Conservation (phyloP, 1,140 invertebrate genomes). For the Ruditapes philippinarum region DNA sequence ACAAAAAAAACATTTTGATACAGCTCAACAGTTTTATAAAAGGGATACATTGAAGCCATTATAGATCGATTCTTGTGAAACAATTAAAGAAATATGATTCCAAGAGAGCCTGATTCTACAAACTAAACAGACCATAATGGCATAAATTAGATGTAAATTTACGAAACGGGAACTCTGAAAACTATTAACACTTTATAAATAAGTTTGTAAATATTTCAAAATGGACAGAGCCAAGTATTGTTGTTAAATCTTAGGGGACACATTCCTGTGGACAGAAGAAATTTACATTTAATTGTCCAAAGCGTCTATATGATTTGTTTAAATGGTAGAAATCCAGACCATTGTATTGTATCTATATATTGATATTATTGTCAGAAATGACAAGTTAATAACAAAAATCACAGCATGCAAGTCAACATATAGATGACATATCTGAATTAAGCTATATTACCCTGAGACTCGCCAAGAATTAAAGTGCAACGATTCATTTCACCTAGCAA, state of each 20-base stretch:
- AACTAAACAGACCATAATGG: not conserved
- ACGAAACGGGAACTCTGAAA: not conserved
- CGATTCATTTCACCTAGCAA: too few relatives aligned
- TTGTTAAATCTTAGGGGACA: slow-evolving; percentile 3
- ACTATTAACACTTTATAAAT: slow-evolving; percentile 6
- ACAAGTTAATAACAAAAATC: too few relatives aligned
- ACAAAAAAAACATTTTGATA: too few relatives aligned
- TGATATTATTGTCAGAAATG: too few relatives aligned
- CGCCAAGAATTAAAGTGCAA: too few relatives aligned
- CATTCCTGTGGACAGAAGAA: not conserved
- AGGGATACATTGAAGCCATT: too few relatives aligned
- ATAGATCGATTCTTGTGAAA: not conserved
- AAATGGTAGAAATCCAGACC: not conserved
- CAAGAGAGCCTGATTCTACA: not conserved
- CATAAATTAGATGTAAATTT: slow-evolving; percentile 11
- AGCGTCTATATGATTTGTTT: not conserved
- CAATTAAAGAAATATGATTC: slow-evolving; percentile 12
- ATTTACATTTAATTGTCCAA: not conserved
- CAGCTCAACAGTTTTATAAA: too few relatives aligned
- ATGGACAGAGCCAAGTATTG: not conserved
- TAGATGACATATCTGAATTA: too few relatives aligned
- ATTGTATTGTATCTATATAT: not conserved
- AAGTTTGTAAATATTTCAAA: slow-evolving; percentile 13
- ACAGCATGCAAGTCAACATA: too few relatives aligned
- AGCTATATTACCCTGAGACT: too few relatives aligned